Base-by-base conservation (phyloP, 2,113 vertebrate species). In the Ceyx margarethae region DNA sequence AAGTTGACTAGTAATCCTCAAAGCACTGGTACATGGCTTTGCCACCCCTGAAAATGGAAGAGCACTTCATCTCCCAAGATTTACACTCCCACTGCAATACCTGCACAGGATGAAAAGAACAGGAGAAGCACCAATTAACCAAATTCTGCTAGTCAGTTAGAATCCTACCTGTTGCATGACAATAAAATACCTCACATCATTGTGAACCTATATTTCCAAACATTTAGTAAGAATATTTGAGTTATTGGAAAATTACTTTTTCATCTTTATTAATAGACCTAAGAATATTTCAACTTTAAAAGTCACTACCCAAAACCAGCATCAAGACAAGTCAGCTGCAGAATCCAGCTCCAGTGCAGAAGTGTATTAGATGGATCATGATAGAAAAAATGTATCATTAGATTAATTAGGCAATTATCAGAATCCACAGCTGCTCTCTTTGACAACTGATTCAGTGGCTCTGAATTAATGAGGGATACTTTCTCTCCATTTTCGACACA, bases 401-500 rank as follows among this genome's bases (percentile, higher is more conserved):
- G 84, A 97, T 97, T 97, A 98, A 98, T 97, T 97, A 97, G 93
- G 95, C 96, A 97, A 96, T 97, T 97, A 97, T 93, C 90, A 97
- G 94, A 97, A 94, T 93, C 97, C 96, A 96, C 95, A 98, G 96
- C 96, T 97, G 96, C 81, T 96, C 54, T 96, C 95, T 95, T 91
- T 96, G 90, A 97, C 95, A 97, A 97, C 85, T 87, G 88, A 87
- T 82, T 95, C 81, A 83, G 46, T 71, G 58, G 58, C 65, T 97
- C 74, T 90, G 88, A 91, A 87, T 94, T 96, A 96, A 96, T 94
- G 94, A 96, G 56, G 51, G 74, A 87, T 76, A 90, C 25, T 95
- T 94, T 81, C 96, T 81, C 92, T 91, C 93, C 48, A 93, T 54
- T 95, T 96, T 78, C 61, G 67, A 91, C 94, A 94, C 96, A 94